Base-by-base conservation (phyloP, 2,797 vertebrate genomes). In the Falco columbarius region DNA sequence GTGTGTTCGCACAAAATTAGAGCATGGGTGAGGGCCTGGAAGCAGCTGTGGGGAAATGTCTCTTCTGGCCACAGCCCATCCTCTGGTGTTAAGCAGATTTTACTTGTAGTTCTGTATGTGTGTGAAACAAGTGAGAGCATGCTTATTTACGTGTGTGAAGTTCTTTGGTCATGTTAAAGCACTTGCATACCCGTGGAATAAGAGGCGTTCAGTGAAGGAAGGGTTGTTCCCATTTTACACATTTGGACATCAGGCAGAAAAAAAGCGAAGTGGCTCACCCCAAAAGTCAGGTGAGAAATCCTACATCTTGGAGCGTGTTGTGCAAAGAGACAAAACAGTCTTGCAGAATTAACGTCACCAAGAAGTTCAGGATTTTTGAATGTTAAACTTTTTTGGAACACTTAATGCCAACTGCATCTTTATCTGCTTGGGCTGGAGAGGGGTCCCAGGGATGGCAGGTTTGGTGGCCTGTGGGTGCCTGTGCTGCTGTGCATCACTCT, bases 231-330 rank as follows among this genome's bases (percentile, higher is more conserved):
- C 3, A 2, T 84, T 95, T 73, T 84, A 13, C 4, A 6, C 0
- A 1, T 62, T 63, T 52, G 32, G 26, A 70, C 55, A n/a, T 63
- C 2, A 7, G 55, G n/a, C 58, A 32, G 23, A 74, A 74, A 27
- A 74, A 74, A 40, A 38, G 13, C 7, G 0, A 42, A 81, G 44
- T 84, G 66, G 71, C 59, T 90, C 21, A 42, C 40, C n/a, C 42
- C 26, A 42, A 10, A 51, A 72, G 52, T 68, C 8, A 6, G 18
- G 12, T 18, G 54, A 54, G 24, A 55, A 75, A 15, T 81, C 11
- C 19, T 54, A 0, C 15, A 4, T 83, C 40, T 51, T 0, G 0
- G 15, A 40, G 36, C 0, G 0, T 32, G 29, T 85, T 74, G 32
- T 0, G 1, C n/a, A 44, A n/a, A 38, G 62, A 62, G 40, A 27